These are phyloP conservation scores for Eudorcas thomsonii DNA, from an alignment of 2,113 vertebrate genomes.

Conservation along the genomic window DNA sequence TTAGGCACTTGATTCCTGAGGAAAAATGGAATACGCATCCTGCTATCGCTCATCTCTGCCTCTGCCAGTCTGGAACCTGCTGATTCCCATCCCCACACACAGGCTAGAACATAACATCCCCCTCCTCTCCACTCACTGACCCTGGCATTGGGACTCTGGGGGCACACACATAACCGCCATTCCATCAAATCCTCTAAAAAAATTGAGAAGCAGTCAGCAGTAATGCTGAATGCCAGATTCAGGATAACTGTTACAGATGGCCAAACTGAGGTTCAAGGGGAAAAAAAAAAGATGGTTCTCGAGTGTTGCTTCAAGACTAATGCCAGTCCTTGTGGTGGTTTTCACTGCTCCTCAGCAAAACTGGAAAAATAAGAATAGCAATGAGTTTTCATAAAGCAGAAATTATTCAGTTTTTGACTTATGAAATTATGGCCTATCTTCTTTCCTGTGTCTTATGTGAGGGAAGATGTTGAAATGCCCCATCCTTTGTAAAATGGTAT, in stretches of 20 bases:
- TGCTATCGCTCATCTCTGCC: neutral
- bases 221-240: neutral
- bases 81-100: neutral
- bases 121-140: neutral
- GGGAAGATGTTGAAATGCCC: neutral
- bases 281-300: neutral
- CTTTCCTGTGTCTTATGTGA: neutral
- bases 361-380: neutral
- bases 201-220: neutral
- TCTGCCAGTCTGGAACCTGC: neutral
- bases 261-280: neutral
- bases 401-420: constrained; percentile 16
- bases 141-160: neutral
- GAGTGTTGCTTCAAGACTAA: neutral
- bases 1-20: neutral
- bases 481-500: constrained; percentile 22
- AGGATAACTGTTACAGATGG: neutral
- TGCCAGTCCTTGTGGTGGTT: neutral
- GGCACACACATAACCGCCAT: neutral
- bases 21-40: neutral
- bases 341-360: constrained; percentile 5
- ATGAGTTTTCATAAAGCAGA: neutral
- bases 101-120: neutral
- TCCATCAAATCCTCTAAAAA: neutral
- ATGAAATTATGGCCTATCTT: neutral